Evolutionary conservation across 1,140 invertebrate species (phyloP), one percentile per base, ranked within the genome.

Genomic region (Pentalonia nigronervosa): DNA sequence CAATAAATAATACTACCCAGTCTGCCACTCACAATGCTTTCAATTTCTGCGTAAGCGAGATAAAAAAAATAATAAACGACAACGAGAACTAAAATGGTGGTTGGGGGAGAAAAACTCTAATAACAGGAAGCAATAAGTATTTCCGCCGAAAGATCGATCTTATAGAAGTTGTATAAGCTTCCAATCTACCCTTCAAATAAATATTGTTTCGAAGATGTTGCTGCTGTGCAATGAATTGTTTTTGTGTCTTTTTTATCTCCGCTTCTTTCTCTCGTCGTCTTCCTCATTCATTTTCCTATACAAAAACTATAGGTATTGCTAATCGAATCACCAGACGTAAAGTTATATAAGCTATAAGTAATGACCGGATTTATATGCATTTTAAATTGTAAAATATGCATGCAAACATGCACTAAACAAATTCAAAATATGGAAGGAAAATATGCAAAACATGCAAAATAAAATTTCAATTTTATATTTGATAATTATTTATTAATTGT

Each of bases 11-110:
- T 86, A 86, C 41, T 86, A 86, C 41, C 7, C 45, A n/a, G 45
- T n/a, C 23, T 86, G 84, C 84, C 30, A 86, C 84, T 86, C 23
- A 86, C 84, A 86, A 86, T 86, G 45, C 21, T 86, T 86, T 47
- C 84, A 86, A 86, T 86, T 86, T 86, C 84, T 47, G 84, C 45
- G 36, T 86, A 41, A 47, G 84, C 84, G 23, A 86, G 45, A 86
- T 86, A 86, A 86, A 86, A 86, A 45, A 84, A 84, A 84, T 45
- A 41, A 45, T 47, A 86, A 86, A 86, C 11, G 45, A 47, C 36
- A n/a, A 30, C 9, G 25, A 47, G 84, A 86, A 47, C 45, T 45
- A 86, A 86, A 86, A 86, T 41, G 41, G 84, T 14, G 45, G 23
- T 14, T 47, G 83, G 30, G 30, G 25, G 47, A 45, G 83, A 86